These are phyloP conservation scores for Homarus gammarus DNA, from an alignment of 2,888 invertebrate genomes.

Conservation along the genomic window DNA sequence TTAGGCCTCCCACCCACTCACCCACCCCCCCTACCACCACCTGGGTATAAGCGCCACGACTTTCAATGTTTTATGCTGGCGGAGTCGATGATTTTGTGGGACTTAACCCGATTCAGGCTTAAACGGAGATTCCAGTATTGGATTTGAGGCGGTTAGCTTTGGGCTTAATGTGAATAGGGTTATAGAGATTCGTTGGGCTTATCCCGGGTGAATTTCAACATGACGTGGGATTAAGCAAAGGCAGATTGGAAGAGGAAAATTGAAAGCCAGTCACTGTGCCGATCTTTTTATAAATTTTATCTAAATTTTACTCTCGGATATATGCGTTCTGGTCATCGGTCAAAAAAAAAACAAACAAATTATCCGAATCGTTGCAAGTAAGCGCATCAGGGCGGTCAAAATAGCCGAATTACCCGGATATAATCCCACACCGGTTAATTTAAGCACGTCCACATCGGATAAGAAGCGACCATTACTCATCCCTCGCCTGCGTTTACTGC, in stretches of 20 bases:
- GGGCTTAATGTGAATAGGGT: conserved; percentile 15
- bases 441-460: conserved; percentile 33
- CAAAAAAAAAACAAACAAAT: conserved; percentile 16
- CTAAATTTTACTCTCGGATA: not conserved
- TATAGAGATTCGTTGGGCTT: conserved; percentile 27
- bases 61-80: not conserved
- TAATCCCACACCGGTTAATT: conserved; percentile 35
- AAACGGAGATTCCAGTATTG: conserved; percentile 39
- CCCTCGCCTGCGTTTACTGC: not conserved
- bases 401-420: conserved; percentile 31
- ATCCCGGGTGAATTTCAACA: conserved; percentile 37
- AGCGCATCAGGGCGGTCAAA: conserved; percentile 18
- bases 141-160: conserved; percentile 46
- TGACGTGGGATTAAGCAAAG: conserved; percentile 35
- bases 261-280: not conserved
- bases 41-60: not conserved
- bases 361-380: conserved; percentile 30
- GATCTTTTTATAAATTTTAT: conserved; percentile 1
- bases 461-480: conserved; percentile 37
- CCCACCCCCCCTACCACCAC: too few species aligned
- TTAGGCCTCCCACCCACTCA: too few species aligned
- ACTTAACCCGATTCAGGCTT: conserved; percentile 28
- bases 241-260: not conserved
- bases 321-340: not conserved
- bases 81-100: conserved; percentile 32